These are phyloP conservation scores for Micromys minutus DNA, from an alignment of 2,113 vertebrate species.

Conservation along the genomic window DNA sequence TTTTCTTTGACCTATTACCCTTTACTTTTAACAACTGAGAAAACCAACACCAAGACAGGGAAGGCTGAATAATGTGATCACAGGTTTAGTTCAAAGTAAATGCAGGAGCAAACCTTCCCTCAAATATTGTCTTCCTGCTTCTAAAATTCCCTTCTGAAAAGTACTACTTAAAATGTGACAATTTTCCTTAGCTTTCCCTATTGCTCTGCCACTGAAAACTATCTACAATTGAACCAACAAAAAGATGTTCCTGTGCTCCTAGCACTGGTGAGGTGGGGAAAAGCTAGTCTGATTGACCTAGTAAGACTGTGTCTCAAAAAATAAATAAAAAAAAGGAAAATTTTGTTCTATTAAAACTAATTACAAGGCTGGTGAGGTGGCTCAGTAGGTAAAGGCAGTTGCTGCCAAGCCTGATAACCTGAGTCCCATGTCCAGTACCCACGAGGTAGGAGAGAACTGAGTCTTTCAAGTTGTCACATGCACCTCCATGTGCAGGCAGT, in stretches of 20 bases:
- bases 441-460: background rate
- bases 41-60: background rate
- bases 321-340: background rate
- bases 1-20: slow-evolving; percentile 1
- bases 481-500: background rate
- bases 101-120: background rate
- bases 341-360: slow-evolving; percentile 32
- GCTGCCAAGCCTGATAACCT: background rate
- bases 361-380: background rate
- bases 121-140: slow-evolving; percentile 14
- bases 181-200: background rate
- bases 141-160: background rate
- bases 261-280: background rate
- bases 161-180: background rate
- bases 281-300: background rate
- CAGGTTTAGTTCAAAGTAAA: background rate
- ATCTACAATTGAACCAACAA: background rate
- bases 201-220: background rate
- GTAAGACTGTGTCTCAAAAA: background rate
- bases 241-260: background rate
- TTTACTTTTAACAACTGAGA: background rate
- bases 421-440: no score
- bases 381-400: background rate
- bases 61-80: background rate
- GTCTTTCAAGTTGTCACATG: background rate